Evolutionary conservation across 2,888 invertebrate species (phyloP).

Genomic region (Hypselothyrea guttata): DNA sequence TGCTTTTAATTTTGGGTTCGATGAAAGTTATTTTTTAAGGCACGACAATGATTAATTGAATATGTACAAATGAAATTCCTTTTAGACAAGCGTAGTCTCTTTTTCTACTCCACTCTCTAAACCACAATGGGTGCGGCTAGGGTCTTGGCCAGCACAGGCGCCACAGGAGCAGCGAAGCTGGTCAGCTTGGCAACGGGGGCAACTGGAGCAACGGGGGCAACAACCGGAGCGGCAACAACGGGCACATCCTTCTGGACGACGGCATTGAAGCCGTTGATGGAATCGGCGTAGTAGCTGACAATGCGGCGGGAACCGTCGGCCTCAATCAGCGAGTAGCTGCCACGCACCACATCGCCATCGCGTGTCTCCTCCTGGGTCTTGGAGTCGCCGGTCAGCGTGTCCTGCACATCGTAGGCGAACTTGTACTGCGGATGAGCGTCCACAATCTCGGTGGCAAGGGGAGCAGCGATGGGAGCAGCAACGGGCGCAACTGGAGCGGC

Average conservation of each 20-base stretch:
- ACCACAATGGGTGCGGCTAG: constrained; percentile 76
- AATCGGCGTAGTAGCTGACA: constrained; percentile 80
- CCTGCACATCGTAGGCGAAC: constrained; percentile 81
- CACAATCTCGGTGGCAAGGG: constrained; percentile 80
- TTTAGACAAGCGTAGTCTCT: constrained; percentile 26
- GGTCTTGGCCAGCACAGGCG: constrained; percentile 70
- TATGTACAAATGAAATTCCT: constrained; percentile 82
- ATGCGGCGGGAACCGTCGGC: constrained; percentile 81
- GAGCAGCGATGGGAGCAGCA: constrained; percentile 80
- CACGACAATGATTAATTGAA: constrained; percentile 79
- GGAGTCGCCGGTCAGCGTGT: constrained; percentile 80
- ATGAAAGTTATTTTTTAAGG: constrained; percentile 79
- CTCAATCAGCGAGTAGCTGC: constrained; percentile 81
- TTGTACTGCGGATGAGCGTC: constrained; percentile 80
- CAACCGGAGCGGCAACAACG: constrained; percentile 49
- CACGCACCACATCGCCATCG: constrained; percentile 81
- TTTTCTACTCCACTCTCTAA: constrained; percentile 42
- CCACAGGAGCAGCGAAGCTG: constrained; percentile 52
- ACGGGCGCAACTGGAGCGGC: constrained; percentile 43
- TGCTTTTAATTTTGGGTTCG: constrained; percentile 56
- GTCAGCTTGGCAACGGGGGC: constrained; percentile 67
- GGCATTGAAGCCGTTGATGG: constrained; percentile 80
- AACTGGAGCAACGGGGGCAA: constrained; percentile 63
- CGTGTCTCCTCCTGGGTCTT: constrained; percentile 81
- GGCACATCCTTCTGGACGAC: constrained; percentile 77